phyloP scores from a whole-genome alignment of 2,113 vertebrate species.

The Halcyon senegalensis region DNA sequence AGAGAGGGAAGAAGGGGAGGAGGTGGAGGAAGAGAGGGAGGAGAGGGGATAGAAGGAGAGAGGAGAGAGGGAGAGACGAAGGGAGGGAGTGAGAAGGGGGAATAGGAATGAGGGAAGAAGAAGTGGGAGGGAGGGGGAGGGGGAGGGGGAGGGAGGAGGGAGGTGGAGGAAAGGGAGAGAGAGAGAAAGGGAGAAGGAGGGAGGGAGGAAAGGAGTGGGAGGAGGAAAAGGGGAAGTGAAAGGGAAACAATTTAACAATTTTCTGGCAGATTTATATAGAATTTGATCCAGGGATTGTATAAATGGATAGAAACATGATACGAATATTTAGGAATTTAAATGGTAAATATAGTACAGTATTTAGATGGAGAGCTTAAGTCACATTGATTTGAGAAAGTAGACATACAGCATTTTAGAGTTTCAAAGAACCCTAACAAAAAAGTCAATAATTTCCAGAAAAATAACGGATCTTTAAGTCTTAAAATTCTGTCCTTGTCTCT shows the following conservation, averaged over 20 bases:
- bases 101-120: background rate
- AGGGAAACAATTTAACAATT: background rate
- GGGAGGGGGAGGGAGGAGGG: background rate
- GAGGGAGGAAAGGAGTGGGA: no score
- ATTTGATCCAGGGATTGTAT: background rate
- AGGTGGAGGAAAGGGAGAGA: no score
- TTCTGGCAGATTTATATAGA: background rate
- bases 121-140: no score
- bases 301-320: background rate
- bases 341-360: background rate
- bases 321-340: background rate
- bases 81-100: no score
- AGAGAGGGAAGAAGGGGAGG: background rate
- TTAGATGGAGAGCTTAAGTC: background rate
- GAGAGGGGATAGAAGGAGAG: background rate
- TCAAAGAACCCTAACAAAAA: background rate
- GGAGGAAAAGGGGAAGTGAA: no score
- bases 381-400: background rate
- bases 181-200: no score
- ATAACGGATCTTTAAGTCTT: background rate
- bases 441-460: background rate
- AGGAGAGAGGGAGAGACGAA: no score
- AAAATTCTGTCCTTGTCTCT: background rate
- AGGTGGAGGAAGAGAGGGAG: background rate
- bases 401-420: background rate